Conservation (phyloP, 2,113 vertebrate species). For the Microcebus jonahi region DNA sequence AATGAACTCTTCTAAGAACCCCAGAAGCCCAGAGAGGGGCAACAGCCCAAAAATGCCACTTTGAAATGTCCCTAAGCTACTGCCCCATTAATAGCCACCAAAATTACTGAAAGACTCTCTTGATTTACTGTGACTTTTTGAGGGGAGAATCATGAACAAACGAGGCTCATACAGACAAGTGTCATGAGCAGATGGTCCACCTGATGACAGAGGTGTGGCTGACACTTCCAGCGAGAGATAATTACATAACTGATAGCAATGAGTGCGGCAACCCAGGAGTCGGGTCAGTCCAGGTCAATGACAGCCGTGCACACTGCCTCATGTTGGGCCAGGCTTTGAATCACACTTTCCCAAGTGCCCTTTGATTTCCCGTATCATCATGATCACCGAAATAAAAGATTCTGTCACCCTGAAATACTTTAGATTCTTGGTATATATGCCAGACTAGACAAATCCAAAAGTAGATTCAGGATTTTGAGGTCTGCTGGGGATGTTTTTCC, state of each 20-base stretch:
- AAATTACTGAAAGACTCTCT: not conserved
- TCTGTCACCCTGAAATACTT: constrained; percentile 47
- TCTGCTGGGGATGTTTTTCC: constrained; percentile 28
- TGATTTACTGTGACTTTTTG: not conserved
- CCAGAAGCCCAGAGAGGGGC: not conserved
- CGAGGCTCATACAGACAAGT: not conserved
- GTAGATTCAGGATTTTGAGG: not conserved
- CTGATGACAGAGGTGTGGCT: not conserved
- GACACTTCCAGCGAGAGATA: not conserved
- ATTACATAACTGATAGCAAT: not conserved
- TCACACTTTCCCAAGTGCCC: not conserved
- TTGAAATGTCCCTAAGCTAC: constrained; percentile 20
- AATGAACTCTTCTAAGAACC: constrained; percentile 34
- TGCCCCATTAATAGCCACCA: constrained; percentile 16
- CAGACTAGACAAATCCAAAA: constrained; percentile 61
- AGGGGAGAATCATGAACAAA: not conserved
- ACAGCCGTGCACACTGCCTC: not conserved
- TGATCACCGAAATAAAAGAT: constrained; percentile 54
- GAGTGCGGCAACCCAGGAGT: not conserved
- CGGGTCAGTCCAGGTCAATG: not conserved
- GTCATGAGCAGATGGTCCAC: not conserved
- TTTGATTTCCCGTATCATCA: constrained; percentile 34
- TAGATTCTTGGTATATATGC: constrained; percentile 25
- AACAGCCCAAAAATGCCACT: constrained; percentile 48
- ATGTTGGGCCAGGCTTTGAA: not conserved